phyloP scores from a whole-genome alignment of 2,113 vertebrate genomes.

The Telmatochromis bifrenatus region DNA sequence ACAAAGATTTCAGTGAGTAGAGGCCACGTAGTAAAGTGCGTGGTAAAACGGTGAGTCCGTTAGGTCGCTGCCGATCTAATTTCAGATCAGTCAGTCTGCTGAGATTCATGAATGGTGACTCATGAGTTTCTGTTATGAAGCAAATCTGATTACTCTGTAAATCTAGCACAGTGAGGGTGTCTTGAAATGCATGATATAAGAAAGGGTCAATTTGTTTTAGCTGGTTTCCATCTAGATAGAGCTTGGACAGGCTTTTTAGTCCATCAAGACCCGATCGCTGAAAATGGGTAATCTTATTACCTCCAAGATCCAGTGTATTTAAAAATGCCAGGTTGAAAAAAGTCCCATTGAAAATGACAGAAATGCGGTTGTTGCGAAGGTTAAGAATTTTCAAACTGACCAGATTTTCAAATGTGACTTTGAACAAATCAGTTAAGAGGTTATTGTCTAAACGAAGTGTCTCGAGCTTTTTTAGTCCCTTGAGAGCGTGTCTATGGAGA shows the following conservation, averaged over 20 bases:
- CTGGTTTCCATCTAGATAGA: slow-evolving; percentile 78
- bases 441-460: slow-evolving; percentile 81
- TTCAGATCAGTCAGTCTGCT: slow-evolving; percentile 62
- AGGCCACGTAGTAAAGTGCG: slow-evolving; percentile 62
- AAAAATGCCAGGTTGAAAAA: slow-evolving; percentile 65
- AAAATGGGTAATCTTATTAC: slow-evolving; percentile 74
- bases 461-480: slow-evolving; percentile 54
- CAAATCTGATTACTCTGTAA: slow-evolving; percentile 55
- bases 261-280: slow-evolving; percentile 56
- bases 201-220: slow-evolving; percentile 55
- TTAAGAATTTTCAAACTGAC: slow-evolving; percentile 68
- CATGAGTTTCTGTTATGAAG: background rate
- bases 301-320: slow-evolving; percentile 73
- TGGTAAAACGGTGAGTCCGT: slow-evolving; percentile 60
- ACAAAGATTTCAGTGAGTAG: slow-evolving; percentile 51
- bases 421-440: slow-evolving; percentile 73
- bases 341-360: slow-evolving; percentile 68
- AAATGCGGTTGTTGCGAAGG: slow-evolving; percentile 77
- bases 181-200: slow-evolving; percentile 36
- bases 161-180: slow-evolving; percentile 71
- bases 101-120: slow-evolving; percentile 64
- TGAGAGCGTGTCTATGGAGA: slow-evolving; percentile 55
- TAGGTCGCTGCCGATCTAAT: slow-evolving; percentile 53
- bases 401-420: slow-evolving; percentile 63
- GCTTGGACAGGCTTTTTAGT: slow-evolving; percentile 59